phyloP scores from a whole-genome alignment of 2,797 vertebrate species.

The Epinephelus malabaricus region DNA sequence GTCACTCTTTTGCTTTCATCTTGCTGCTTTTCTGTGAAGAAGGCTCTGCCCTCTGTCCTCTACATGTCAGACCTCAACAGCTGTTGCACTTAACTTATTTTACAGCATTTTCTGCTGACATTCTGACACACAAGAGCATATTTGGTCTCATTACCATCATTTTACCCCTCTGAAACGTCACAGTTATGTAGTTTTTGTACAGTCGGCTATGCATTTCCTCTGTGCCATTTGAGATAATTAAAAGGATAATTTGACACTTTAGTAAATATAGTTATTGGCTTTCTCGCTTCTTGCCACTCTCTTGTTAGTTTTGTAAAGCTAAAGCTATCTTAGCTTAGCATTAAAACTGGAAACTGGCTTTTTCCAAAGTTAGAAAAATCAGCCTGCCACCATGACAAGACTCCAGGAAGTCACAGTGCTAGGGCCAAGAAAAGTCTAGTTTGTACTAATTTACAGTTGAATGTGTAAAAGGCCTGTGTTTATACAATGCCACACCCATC shows the following conservation, averaged over 20 bases:
- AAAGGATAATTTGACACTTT: not conserved
- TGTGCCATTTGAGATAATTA: not conserved
- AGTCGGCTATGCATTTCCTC: not conserved
- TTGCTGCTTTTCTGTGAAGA: not conserved
- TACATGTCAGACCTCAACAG: slow-evolving; percentile 11
- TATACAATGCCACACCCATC: slow-evolving; percentile 36
- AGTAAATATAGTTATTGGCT: not conserved
- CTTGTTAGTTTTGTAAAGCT: not conserved
- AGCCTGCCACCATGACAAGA: not conserved
- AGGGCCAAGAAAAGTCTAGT: not conserved
- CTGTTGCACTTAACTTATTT: slow-evolving; percentile 25
- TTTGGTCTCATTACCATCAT: not conserved
- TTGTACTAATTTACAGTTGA: slow-evolving; percentile 1
- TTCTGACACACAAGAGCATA: not conserved
- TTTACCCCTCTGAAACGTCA: not conserved
- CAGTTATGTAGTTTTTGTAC: not conserved
- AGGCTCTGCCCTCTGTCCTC: not conserved
- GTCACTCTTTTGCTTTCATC: not conserved
- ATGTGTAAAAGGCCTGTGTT: slow-evolving; percentile 20
- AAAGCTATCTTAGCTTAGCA: not conserved
- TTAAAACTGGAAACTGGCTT: not conserved
- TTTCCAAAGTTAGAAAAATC: not conserved
- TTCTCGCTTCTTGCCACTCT: no score
- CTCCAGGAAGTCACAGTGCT: not conserved
- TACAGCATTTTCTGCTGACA: not conserved